Evolutionary conservation across 2,797 vertebrate species (phyloP).

Genomic region (Valencia hispanica): DNA sequence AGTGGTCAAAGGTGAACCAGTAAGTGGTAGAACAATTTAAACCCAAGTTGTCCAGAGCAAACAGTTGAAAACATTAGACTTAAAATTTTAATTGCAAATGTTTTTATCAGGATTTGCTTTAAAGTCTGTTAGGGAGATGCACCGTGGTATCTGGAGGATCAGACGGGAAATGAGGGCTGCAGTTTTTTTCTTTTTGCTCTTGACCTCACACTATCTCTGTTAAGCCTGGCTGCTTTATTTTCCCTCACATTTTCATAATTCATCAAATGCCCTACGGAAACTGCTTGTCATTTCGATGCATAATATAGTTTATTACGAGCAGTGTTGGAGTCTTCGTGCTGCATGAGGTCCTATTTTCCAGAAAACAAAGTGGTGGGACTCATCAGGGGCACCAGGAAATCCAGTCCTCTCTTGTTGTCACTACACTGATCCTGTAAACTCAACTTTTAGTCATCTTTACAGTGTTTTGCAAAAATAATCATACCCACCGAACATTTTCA

Average conservation of each 20-base stretch:
- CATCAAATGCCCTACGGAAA: constrained; percentile 57
- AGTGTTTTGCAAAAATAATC: background rate
- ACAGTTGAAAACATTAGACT: background rate
- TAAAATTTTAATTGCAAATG: constrained; percentile 2
- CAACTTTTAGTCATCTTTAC: background rate
- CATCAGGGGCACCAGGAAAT: background rate
- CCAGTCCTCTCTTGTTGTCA: too few species aligned
- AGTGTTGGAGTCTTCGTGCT: constrained; percentile 52
- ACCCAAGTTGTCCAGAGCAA: background rate
- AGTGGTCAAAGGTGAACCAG: background rate
- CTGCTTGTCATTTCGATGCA: constrained; percentile 52
- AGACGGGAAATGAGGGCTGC: constrained; percentile 26
- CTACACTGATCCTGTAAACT: background rate
- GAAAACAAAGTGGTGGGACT: background rate
- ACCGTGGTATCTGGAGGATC: background rate
- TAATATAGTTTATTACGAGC: constrained; percentile 52
- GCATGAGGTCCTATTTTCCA: constrained; percentile 33
- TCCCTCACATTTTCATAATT: constrained; percentile 68
- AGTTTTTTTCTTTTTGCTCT: constrained; percentile 34
- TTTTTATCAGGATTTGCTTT: constrained; percentile 28
- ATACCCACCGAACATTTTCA: background rate
- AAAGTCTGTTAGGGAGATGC: constrained; percentile 1
- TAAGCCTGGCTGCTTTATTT: constrained; percentile 45
- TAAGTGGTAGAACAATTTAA: background rate
- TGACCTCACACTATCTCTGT: constrained; percentile 52